These are phyloP conservation scores for Babylonia areolata DNA, from an alignment of 1,140 invertebrate genomes.

Conservation along the genomic window DNA sequence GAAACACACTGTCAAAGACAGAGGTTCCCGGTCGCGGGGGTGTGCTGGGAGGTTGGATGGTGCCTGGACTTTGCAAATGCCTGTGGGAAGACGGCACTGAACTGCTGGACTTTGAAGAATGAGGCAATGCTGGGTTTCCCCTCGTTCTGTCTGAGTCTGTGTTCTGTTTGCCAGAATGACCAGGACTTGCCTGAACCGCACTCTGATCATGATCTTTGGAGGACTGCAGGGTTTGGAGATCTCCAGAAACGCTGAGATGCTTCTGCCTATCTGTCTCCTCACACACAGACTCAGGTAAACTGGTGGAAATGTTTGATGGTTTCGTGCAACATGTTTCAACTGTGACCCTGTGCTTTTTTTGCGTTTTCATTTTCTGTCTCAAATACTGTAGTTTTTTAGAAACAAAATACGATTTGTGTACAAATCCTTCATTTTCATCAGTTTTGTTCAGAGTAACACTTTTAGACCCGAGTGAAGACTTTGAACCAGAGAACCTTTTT, in stretches of 20 bases:
- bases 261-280: background rate
- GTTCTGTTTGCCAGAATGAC: background rate
- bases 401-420: background rate
- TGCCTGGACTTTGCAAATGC: background rate
- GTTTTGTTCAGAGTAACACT: background rate
- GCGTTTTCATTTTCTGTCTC: background rate
- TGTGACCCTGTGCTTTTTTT: background rate
- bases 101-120: background rate
- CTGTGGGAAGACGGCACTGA: background rate
- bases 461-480: no score
- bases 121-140: background rate
- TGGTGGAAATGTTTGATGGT: background rate
- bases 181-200: background rate
- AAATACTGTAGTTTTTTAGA: background rate
- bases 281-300: background rate
- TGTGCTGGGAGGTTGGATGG: background rate
- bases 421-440: background rate
- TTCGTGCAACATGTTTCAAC: background rate
- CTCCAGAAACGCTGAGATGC: background rate
- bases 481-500: no score
- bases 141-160: background rate
- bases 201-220: background rate
- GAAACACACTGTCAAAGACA: background rate
- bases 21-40: background rate
- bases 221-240: background rate